Base-by-base conservation (phyloP, 2,888 invertebrate genomes). In the Eumerus sabulonum region DNA sequence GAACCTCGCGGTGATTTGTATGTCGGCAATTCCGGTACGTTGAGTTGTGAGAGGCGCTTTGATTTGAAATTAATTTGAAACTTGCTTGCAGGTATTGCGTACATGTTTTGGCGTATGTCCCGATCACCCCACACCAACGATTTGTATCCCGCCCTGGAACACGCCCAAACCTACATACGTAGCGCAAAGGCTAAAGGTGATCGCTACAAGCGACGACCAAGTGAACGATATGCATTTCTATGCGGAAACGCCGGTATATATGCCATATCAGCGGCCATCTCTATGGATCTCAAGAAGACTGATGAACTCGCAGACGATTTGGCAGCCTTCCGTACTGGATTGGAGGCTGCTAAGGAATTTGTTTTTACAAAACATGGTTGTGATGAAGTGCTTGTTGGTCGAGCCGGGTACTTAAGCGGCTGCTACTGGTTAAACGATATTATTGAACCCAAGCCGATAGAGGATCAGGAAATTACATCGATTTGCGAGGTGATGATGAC, bases 331-430 rank as follows among this genome's bases (percentile, higher is more conserved):
- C 85, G 85, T 47, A 83, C 85, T 12, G 88, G 88, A n/a, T 86
- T 88, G 67, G 84, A 85, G 3, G 84, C 86, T 70, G 92, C 92
- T 84, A 90, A 90, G 83, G 90, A 91, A 59, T 84, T 87, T 56
- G 86, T 90, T 82, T 93, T 93, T 84, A 88, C 92, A 11, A 90
- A 91, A 84, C 91, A 91, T 84, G 94, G 94, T 14, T 94, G 94
- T 36, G 96, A 97, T 88, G 97, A 97, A 87, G 89, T 96, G 17
- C 93, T 97, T 84, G 95, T 96, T 0, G 97, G 97, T 0, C 91
- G 96, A 77, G 93, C 96, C 47, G 97, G 96, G 0, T 96, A 94
- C 84, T 86, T 97, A 0, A 93, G 93, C 82, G 96, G 95, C 4
- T 92, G 93, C 4, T 86, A 95, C 27, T 95, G 95, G 93, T 86